Evolutionary conservation across 2,888 invertebrate genomes (phyloP), one percentile per base, ranked within the genome.

Genomic region (Cecidostiba fungosa): DNA sequence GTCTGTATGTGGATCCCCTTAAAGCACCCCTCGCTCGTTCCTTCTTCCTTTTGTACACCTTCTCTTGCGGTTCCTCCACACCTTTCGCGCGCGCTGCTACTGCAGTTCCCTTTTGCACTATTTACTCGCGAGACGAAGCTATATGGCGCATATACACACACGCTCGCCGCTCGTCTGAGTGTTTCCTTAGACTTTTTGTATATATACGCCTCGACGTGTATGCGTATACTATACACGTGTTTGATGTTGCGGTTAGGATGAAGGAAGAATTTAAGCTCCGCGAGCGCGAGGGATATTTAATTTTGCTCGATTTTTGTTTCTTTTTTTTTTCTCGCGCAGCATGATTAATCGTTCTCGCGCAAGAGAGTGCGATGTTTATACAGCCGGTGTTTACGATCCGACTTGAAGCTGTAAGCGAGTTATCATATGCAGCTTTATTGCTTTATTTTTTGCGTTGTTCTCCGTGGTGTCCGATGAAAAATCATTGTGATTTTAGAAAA

Each of bases 121-220:
- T 82, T 74, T 82, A 72, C 82, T 72, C 62, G 72, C 19, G 72
- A 14, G 43, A 72, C 72, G 23, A 72, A 72, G 72, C 72, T 72
- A 19, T 70, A 39, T 39, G 39, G 36, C 14, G 39, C 39, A n/a
- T 19, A 39, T 39, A 72, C 39, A n/a, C 36, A 72, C 70, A 69
- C 16, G 69, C n/a, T n/a, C 6, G 8, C 23, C 5, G 47, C 16
- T 16, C 19, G n/a, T n/a, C 50, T 50, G 23, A 62, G 23, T 62
- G 66, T 66, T 66, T 26, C 66, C 29, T 66, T 2, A n/a, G 19
- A 66, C 66, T 66, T 66, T 66, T 66, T 66, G 1, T 66, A 1
- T 59, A 23, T 29, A n/a, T 12, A 43, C 43, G n/a, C n/a, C 5
- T 6, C 1, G 19, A 23, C 66, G 66, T 23, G 29, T 66, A 29